phyloP scores from a whole-genome alignment of 35 echinoderm and acorn worm genomes.

The Apostichopus parvimensis region DNA sequence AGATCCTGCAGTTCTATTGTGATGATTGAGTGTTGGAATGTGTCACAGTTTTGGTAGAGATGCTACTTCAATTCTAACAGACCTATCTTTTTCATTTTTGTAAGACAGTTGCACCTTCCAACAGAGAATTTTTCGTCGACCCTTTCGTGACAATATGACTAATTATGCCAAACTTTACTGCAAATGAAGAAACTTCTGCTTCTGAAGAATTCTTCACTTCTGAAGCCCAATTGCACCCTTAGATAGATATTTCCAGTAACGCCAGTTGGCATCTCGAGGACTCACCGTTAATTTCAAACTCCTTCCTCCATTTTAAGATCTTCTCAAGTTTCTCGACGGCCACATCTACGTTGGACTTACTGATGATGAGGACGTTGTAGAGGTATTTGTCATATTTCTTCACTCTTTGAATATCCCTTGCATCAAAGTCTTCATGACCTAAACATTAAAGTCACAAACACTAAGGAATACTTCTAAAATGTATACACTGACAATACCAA shows the following conservation, averaged over 20 bases:
- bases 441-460: neutral
- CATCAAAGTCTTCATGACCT: slow-evolving; percentile 61
- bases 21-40: no score
- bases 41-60: no score
- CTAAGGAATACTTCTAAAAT: neutral
- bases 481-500: neutral
- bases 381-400: slow-evolving; percentile 68
- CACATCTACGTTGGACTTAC: slow-evolving; percentile 61
- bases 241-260: neutral
- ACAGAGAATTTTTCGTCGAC: no score
- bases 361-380: slow-evolving; percentile 70
- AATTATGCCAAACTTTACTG: no score
- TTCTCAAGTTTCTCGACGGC: slow-evolving; percentile 69
- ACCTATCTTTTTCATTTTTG: no score
- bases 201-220: no score
- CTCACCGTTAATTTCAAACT: slow-evolving; percentile 71
- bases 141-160: no score
- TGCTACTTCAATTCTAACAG: no score
- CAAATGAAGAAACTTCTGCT: no score
- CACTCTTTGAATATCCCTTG: slow-evolving; percentile 64
- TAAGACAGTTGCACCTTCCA: neutral
- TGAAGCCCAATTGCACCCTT: no score
- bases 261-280: neutral
- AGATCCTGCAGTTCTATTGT: no score
- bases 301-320: slow-evolving; percentile 76